Evolutionary conservation across 2,797 vertebrate species (phyloP).

Genomic region (Diplodus sargus): DNA sequence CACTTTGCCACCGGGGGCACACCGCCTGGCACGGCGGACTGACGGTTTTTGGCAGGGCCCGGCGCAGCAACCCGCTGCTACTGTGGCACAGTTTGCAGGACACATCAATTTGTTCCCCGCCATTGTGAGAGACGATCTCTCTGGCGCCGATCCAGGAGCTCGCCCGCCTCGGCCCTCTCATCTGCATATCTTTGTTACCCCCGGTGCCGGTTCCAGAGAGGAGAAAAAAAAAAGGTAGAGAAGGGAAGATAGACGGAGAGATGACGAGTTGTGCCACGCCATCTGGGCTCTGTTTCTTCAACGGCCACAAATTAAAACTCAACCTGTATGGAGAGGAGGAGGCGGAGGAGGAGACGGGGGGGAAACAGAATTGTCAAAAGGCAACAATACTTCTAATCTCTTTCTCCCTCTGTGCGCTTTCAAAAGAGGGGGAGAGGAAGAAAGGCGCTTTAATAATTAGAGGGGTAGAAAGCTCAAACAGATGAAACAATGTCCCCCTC

Average conservation of each 20-base stretch:
- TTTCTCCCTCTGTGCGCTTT: slow-evolving; percentile 95
- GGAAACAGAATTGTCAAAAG: slow-evolving; percentile 91
- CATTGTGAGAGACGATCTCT: slow-evolving; percentile 91
- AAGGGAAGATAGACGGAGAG: slow-evolving; percentile 62
- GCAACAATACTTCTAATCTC: slow-evolving; percentile 99
- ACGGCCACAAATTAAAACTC: slow-evolving; percentile 97
- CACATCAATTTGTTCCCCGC: slow-evolving; percentile 94
- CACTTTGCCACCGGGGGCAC: slow-evolving; percentile 64
- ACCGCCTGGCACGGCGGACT: slow-evolving; percentile 57
- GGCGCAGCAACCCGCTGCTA: slow-evolving; percentile 88
- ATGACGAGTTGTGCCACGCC: slow-evolving; percentile 80
- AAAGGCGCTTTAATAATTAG: slow-evolving; percentile 99
- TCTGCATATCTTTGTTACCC: slow-evolving; percentile 99
- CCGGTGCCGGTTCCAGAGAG: slow-evolving; percentile 86
- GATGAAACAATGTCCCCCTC: slow-evolving; percentile 89
- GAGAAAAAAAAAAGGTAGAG: slow-evolving; percentile 48
- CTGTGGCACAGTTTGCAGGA: slow-evolving; percentile 89
- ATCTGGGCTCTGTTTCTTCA: slow-evolving; percentile 96
- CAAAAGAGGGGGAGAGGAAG: slow-evolving; percentile 90
- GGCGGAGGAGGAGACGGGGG: not conserved
- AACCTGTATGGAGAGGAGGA: slow-evolving; percentile 89
- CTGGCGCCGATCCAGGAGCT: slow-evolving; percentile 91
- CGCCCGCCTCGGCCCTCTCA: slow-evolving; percentile 80
- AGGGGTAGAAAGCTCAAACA: slow-evolving; percentile 97
- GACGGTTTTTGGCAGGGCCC: slow-evolving; percentile 87